Evolutionary conservation across 1,140 invertebrate species (phyloP).

Genomic region (Zaprionus ghesquierei): DNA sequence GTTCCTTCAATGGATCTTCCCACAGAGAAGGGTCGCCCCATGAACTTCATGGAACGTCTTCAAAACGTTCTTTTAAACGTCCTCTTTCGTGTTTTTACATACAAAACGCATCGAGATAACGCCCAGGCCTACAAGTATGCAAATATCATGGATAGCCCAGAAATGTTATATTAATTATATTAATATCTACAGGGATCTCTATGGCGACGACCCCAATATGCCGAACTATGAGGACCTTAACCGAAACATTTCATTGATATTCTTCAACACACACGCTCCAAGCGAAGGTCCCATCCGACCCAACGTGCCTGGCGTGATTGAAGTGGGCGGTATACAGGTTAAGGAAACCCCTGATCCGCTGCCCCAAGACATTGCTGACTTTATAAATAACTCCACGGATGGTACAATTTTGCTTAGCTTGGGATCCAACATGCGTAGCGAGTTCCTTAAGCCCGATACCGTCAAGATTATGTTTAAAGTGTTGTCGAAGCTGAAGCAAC

Average conservation of each 20-base stretch:
- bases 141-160: background rate
- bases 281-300: conserved; percentile 68
- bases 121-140: conserved; percentile 31
- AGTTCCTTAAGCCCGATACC: conserved; percentile 77
- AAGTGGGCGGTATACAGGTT: conserved; percentile 83
- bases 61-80: no score
- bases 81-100: background rate
- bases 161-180: background rate
- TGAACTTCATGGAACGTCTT: conserved; percentile 33
- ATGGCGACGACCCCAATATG: conserved; percentile 42
- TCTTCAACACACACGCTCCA: conserved; percentile 52
- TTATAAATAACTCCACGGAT: conserved; percentile 48
- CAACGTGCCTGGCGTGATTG: conserved; percentile 73
- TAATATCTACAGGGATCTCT: conserved; percentile 20
- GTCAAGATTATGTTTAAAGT: conserved; percentile 82
- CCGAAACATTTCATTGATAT: conserved; percentile 57
- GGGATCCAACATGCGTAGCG: conserved; percentile 83
- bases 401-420: conserved; percentile 85
- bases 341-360: conserved; percentile 62
- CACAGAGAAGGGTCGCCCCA: background rate
- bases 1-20: conserved; percentile 30
- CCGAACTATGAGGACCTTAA: conserved; percentile 33
- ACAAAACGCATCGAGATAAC: conserved; percentile 3
- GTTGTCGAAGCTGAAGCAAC: conserved; percentile 81
- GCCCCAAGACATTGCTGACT: conserved; percentile 46